Base-by-base conservation (phyloP, 2,888 invertebrate species). In the Chrysolina oricalcia region DNA sequence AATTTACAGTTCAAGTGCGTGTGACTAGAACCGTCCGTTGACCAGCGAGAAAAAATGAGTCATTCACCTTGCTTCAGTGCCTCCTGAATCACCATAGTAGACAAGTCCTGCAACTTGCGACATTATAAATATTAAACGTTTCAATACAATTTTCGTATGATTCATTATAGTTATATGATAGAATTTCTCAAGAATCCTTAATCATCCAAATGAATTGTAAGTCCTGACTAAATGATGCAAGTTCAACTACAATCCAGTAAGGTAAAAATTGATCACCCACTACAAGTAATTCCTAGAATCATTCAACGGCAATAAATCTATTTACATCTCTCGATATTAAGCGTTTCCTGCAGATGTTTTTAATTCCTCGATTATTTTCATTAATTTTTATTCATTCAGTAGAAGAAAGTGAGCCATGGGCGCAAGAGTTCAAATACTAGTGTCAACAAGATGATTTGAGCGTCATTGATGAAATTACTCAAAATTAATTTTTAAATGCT, bases 321-420 rank as follows among this genome's bases (percentile, higher is more conserved):
- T 74, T 74, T 74, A 65, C 21, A 70, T 70, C 66, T 66, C 70
- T 59, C 70, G 64, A 74, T n/a, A 70, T 74, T 74, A 17, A 46
- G 70, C 46, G 35, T 59, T 70, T 74, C 74, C 74, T 74, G 70
- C 70, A 70, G 70, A 70, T 74, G 70, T 59, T 23, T 59, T 59
- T 59, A 27, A 27, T 59, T 56, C 13, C 21, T 11, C 11, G 3
- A 56, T 13, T 4, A 46, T 46, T 46, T n/a, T n/a, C 13, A 56
- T 21, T 56, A 13, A 23, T 10, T 21, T 13, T 23, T 21, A 56
- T 21, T 56, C 13, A 56, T 56, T 59, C 27, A 6, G 27, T 27
- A 59, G 59, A 59, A 59, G 59, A 59, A 35, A 59, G 59, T 35
- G 59, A 59, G 59, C n/a, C 59, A 59, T 27, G n/a, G 17, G 15